phyloP scores from a whole-genome alignment of 2,113 vertebrate genomes.

The Cephalopterus ornatus region DNA sequence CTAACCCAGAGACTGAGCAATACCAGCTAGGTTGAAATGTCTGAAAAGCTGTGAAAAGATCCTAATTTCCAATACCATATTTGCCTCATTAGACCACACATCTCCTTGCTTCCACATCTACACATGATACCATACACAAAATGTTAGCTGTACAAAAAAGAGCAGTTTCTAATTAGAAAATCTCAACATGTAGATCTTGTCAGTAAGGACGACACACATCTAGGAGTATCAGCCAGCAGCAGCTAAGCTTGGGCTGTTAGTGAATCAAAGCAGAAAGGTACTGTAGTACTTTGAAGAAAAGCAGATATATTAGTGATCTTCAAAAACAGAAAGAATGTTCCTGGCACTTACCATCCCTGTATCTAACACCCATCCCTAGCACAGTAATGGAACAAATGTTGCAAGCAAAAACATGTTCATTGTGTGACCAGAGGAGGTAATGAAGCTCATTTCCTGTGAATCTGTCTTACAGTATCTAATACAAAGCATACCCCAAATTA shows the following conservation, averaged over 20 bases:
- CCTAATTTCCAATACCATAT: background rate
- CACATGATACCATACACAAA: background rate
- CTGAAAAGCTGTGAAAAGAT: background rate
- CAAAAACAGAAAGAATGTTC: constrained; percentile 51
- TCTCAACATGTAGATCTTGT: background rate
- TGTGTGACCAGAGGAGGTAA: constrained; percentile 45
- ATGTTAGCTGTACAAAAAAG: background rate
- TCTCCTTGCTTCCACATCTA: background rate
- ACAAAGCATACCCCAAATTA: constrained; percentile 14
- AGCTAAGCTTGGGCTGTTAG: background rate
- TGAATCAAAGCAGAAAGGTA: constrained; percentile 17
- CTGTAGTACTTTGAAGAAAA: constrained; percentile 15
- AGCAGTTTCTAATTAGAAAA: background rate
- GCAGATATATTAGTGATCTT: constrained; percentile 14
- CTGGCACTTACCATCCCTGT: constrained; percentile 25
- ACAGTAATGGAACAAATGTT: constrained; percentile 30
- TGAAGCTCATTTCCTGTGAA: constrained; percentile 46
- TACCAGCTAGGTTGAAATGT: background rate
- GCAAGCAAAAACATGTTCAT: constrained; percentile 38
- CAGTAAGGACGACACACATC: background rate
- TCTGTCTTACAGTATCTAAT: background rate
- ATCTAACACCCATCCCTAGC: constrained; percentile 44
- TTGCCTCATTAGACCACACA: background rate
- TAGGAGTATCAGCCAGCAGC: background rate
- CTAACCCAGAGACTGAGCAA: background rate